Base-by-base conservation (phyloP, 2,888 invertebrate genomes). In the Acronicta psi region DNA sequence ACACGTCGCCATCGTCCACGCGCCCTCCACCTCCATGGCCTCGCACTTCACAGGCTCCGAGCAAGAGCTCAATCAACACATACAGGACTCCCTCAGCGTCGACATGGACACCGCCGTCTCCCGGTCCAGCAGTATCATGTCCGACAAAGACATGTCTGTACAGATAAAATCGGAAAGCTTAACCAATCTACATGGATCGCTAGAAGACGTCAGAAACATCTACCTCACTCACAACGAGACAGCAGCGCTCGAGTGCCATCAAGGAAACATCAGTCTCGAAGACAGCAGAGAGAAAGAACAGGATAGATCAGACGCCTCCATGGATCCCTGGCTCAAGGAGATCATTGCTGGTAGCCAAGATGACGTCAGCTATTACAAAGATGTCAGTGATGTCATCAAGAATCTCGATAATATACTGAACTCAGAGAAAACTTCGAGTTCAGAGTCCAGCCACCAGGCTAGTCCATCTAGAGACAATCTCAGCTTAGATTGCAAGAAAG, bases 161-260 rank as follows among this genome's bases (percentile, higher is more conserved):
- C 92, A 90, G 76, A 83, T 88, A 47, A 94, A 92, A 71, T 94
- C 95, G 0, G 95, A 95, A 36, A 95, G 95, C 73, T 85, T 95
- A 37, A 95, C 94, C 37, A 97, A 97, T 80, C 90, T 97, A 0
- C 96, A 96, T 73, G 97, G 97, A 0, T 96, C 96, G 1, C 86
- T 96, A 5, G 96, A 96, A 59, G 95, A 95, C 77, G 92, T 95
- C 0, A 82, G 91, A 23, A 93, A 93, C 59, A 93, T 93, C 57
- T 93, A 93, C 75, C 90, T 93, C 60, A 91, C 91, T 9, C 93
- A 93, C 73, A 90, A 91, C 58, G 94, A 94, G 73, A 88, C 85
- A 9, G 84, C 93, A 0, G 79, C 84, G 0, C 81, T 89, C 7
- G 93, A 93, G 56, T 92, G 93, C 59, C 91, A 92, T 53, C 92